Evolutionary conservation across 2,797 vertebrate genomes (phyloP).

Genomic region (Poeciliopsis gracilis): DNA sequence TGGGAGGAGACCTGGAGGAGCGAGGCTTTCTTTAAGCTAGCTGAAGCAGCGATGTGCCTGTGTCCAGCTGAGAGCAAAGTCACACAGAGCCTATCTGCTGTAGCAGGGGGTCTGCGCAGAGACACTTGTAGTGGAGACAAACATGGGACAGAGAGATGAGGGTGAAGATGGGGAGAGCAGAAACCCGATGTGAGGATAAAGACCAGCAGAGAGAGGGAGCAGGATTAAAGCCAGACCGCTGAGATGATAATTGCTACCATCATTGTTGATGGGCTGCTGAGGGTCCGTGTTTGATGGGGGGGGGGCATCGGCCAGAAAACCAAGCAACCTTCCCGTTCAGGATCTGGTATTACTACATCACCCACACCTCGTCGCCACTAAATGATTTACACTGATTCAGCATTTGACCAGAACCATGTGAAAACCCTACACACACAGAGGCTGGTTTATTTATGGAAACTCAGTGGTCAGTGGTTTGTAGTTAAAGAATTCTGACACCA

Average conservation of each 20-base stretch:
- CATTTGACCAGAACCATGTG: background rate
- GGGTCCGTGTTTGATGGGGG: background rate
- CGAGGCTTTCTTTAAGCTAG: conserved; percentile 51
- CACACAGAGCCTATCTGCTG: conserved; percentile 48
- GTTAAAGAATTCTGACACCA: background rate
- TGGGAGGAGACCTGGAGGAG: conserved; percentile 40
- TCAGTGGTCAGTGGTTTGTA: background rate
- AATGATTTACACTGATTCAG: background rate
- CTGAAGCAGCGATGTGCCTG: conserved; percentile 64
- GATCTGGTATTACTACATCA: background rate
- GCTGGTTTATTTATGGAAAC: background rate
- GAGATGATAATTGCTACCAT: conserved; percentile 44
- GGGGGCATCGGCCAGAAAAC: background rate
- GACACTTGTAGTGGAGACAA: conserved; percentile 25
- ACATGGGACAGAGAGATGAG: conserved; percentile 13
- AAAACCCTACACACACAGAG: background rate
- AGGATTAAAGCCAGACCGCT: conserved; percentile 38
- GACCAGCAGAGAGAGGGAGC: conserved; percentile 15
- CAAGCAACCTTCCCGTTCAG: background rate
- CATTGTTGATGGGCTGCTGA: conserved; percentile 10
- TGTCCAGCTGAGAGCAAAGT: conserved; percentile 75
- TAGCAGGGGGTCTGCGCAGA: conserved; percentile 51
- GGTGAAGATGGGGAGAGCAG: background rate
- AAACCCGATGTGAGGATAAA: conserved; percentile 23
- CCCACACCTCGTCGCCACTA: background rate